Percentiles rank a stretch among this genome's conserved stretches.
These are phyloP conservation scores for Drosophila mojavensis DNA, from an alignment of 1,140 invertebrate genomes.

Conservation along the genomic window DNA sequence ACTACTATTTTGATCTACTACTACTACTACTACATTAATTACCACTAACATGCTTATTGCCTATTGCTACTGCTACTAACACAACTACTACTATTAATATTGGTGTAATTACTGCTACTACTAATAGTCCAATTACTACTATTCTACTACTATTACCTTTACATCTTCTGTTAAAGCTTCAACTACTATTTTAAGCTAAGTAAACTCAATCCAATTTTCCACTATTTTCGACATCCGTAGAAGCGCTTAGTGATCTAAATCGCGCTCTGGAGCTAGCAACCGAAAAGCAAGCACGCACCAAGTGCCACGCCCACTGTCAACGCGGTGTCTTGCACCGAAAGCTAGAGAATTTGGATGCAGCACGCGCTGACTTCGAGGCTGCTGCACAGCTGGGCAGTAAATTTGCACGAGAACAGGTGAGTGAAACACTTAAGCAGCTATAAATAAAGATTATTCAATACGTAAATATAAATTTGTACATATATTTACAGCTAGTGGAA, in stretches of 20 bases:
- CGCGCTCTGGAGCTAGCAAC: conserved; percentile 87
- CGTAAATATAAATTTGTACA: background rate
- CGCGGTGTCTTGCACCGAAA: conserved; percentile 89
- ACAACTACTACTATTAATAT: too few species aligned
- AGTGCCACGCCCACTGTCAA: conserved; percentile 91
- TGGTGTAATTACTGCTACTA: too few species aligned
- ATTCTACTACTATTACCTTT: too few species aligned
- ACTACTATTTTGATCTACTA: too few species aligned
- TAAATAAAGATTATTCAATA: background rate
- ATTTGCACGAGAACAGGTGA: conserved; percentile 90
- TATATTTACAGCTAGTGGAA: conserved; percentile 87
- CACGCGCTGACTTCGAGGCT: conserved; percentile 88
- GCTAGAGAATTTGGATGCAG: conserved; percentile 86
- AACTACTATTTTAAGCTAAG: too few species aligned
- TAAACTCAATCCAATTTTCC: too few species aligned
- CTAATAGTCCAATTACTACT: too few species aligned
- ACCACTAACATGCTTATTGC: too few species aligned
- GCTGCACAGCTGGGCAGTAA: conserved; percentile 90
- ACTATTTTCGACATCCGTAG: conserved; percentile 84
- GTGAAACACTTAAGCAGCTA: background rate
- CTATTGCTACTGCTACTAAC: too few species aligned
- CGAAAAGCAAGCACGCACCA: conserved; percentile 86
- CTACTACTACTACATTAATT: too few species aligned
- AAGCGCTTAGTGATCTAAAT: conserved; percentile 89
- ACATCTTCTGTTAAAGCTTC: too few species aligned